Base-by-base conservation (phyloP, 2,888 invertebrate species). In the Cataglyphis altisquamis region DNA sequence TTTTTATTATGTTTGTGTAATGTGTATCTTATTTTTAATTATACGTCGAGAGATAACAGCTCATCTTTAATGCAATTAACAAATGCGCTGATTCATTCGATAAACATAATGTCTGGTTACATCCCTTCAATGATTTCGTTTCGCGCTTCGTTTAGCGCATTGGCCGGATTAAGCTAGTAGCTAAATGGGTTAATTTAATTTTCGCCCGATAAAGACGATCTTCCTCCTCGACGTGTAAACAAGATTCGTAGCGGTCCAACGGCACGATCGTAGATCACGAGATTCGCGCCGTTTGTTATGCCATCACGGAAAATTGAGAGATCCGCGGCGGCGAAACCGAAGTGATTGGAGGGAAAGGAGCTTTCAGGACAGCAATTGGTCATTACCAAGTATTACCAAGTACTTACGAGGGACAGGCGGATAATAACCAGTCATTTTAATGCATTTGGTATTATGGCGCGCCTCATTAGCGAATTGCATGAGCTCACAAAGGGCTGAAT, bases 391-490 rank as follows among this genome's bases (percentile, higher is more conserved):
- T 86, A 77, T 73, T 78, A 77, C 9, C 72, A 57, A 45, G 68
- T 86, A 80, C 77, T 84, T 82, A 74, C 18, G 32, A 67, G 73
- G 41, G 52, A 25, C 41, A 62, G 75, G 60, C 78, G 45, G 84
- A 81, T 77, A 45, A 73, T 77, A 77, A 70, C 80, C 74, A 55
- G 18, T 70, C 84, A 75, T 87, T 91, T 90, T 84, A 88, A 88
- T 66, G 60, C 83, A 70, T 36, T 73, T 55, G 55, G 74, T 21
- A 88, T 90, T 90, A 89, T 75, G 68, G 74, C 86, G 88, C 87
- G 90, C 88, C 91, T 93, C 93, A 93, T 93, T 93, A 93, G 91
- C 89, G 90, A 90, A 89, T 88, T 90, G 90, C 86, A 85, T 90
- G 92, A 91, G 91, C 91, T 90, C 4, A 91, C 92, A 93, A 92